Evolutionary conservation across 2,888 invertebrate genomes (phyloP).

Genomic region (Hirtodrosophila duncani): DNA sequence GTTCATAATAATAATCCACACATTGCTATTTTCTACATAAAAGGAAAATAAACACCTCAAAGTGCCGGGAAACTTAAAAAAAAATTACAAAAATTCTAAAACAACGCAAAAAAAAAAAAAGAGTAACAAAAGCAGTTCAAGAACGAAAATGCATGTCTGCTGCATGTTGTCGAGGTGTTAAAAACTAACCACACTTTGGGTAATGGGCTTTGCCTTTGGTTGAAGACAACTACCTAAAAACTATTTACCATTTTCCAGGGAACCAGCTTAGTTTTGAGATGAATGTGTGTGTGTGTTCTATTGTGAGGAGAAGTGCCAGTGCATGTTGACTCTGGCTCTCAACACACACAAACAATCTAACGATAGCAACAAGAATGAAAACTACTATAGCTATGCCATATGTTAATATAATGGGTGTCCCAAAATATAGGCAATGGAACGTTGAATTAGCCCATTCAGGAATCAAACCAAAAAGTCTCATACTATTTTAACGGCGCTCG

Average conservation of each 20-base stretch:
- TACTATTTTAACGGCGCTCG: too few species aligned
- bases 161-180: conserved; percentile 48
- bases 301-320: conserved; percentile 32
- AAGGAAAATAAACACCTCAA: conserved; percentile 12
- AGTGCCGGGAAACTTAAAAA: conserved; percentile 1
- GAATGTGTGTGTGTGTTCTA: conserved; percentile 44
- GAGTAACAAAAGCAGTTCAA: conserved; percentile 25
- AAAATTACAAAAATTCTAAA: conserved; percentile 24
- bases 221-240: conserved; percentile 20
- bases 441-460: too few species aligned
- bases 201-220: conserved; percentile 49
- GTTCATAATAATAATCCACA: conserved; percentile 27
- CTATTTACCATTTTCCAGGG: conserved; percentile 7
- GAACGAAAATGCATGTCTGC: conserved; percentile 24
- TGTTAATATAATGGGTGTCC: too few species aligned
- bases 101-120: conserved; percentile 2
- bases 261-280: conserved; percentile 12
- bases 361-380: too few species aligned
- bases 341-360: conserved; percentile 27
- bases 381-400: too few species aligned
- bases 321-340: conserved; percentile 57
- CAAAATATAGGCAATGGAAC: too few species aligned
- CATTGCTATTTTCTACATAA: conserved; percentile 4
- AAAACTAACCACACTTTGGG: conserved; percentile 62
- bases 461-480: too few species aligned